phyloP scores from a whole-genome alignment of 2,797 vertebrate genomes.

The Odontamblyopus rebecca region DNA sequence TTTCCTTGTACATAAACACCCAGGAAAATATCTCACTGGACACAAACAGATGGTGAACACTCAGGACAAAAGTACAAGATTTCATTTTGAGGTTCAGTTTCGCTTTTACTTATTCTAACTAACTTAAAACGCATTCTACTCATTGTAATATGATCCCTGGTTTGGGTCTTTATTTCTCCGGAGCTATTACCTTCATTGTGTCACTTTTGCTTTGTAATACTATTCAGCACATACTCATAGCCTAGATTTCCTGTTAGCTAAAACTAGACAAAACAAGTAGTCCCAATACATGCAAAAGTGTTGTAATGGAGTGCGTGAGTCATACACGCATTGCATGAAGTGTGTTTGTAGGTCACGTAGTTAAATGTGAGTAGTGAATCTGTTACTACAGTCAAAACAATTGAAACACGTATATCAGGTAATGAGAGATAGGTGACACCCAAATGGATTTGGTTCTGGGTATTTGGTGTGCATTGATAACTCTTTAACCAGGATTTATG shows the following conservation, averaged over 20 bases:
- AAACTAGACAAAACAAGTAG: conserved; percentile 27
- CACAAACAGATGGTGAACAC: neutral
- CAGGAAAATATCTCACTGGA: neutral
- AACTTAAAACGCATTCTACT: neutral
- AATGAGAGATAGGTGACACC: neutral
- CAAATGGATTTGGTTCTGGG: neutral
- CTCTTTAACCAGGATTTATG: no score
- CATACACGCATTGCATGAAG: conserved; percentile 59
- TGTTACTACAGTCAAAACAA: neutral
- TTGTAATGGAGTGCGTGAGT: conserved; percentile 52
- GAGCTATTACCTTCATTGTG: neutral
- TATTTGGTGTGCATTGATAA: neutral
- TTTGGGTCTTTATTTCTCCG: neutral
- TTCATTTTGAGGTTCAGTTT: no score
- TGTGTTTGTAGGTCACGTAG: conserved; percentile 47
- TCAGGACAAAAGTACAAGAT: neutral
- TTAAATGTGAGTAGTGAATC: conserved; percentile 21
- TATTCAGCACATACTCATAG: conserved; percentile 14
- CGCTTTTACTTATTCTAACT: neutral
- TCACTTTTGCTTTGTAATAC: neutral
- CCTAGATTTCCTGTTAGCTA: conserved; percentile 16
- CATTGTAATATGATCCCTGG: neutral
- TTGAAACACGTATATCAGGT: neutral
- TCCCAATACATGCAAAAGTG: conserved; percentile 49
- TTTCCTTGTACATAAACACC: no score